Percentiles rank a stretch among this genome's conserved stretches.
phyloP scores from a whole-genome alignment of 2,797 vertebrate species.

The Erpetoichthys calabaricus region DNA sequence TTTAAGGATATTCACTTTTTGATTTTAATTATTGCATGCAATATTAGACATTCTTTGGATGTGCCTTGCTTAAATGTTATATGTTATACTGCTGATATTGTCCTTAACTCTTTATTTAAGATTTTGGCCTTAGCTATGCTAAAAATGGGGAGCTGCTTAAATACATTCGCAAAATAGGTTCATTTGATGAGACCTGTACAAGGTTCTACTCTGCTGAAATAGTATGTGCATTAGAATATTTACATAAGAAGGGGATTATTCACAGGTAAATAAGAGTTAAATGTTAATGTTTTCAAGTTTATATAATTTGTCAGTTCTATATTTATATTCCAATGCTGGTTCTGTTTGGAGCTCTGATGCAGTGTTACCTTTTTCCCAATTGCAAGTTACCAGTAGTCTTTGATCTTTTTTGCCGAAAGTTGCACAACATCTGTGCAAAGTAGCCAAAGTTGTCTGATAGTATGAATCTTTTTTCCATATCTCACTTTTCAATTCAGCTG shows the following conservation, averaged over 20 bases:
- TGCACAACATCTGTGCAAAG: no score
- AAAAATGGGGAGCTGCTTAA: constrained; percentile 97
- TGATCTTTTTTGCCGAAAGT: no score
- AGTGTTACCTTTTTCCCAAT: no score
- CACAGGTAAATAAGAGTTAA: constrained; percentile 64
- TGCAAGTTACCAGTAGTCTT: no score
- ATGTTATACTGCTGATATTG: constrained; percentile 12
- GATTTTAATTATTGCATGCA: not conserved
- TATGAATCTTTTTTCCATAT: no score
- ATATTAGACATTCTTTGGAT: not conserved
- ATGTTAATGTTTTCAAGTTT: no score
- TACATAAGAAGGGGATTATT: constrained; percentile 94
- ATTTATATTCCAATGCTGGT: no score
- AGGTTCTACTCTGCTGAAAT: constrained; percentile 96
- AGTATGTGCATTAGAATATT: constrained; percentile 87
- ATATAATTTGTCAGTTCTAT: no score
- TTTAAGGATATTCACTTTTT: not conserved
- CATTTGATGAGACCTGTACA: constrained; percentile 96
- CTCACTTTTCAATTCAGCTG: no score
- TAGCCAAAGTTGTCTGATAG: no score
- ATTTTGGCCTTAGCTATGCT: constrained; percentile 97
- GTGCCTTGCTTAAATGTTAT: not conserved
- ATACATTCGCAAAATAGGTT: constrained; percentile 98
- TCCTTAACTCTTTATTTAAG: constrained; percentile 68
- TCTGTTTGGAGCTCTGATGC: no score